Base-by-base conservation (phyloP, 2,888 invertebrate species). In the Halictus ligatus region DNA sequence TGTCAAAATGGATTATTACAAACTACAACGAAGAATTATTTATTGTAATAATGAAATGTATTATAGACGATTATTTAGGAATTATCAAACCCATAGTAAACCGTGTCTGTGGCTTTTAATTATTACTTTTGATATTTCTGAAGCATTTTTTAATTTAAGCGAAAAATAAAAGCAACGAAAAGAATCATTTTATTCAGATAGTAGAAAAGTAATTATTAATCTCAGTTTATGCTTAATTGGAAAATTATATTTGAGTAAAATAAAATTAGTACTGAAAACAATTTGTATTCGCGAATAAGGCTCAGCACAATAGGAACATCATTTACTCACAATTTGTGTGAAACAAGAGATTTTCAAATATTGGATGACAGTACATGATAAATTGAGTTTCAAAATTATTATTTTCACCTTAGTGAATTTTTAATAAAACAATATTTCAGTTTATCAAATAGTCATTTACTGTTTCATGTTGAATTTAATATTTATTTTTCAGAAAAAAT, bases 1-100 rank as follows among this genome's bases (percentile, higher is more conserved):
- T 83, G 25, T 25, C 60, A 25, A 60, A 60, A 25, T 25, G 13
- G 60, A 60, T 60, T 60, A 60, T 60, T 60, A 60, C 60, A 25
- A 60, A n/a, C 2, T 58, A n/a, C 10, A n/a, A 50, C 50, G 7
- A 50, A 50, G 50, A 50, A 50, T 50, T 50, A 18, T 50, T 50
- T 18, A 50, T 50, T 50, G 50, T 50, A 50, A 50, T 18, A 50
- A 50, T 50, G 6, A 50, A 18, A 50, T 50, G 15, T 0, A 4
- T 13, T 46, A 13, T 15, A 15, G 48, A 48, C 13, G 48, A 48
- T 48, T 54, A 21, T 54, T 21, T 54, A n/a, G n/a, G 3, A n/a
- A n/a, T n/a, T n/a, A 58, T n/a, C n/a, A 10, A 58, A 58, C 58
- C 10, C 58, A n/a, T 58, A 58, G 21, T 10, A 58, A 58, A 10